Evolutionary conservation across 2,113 vertebrate species (phyloP), one percentile per base, ranked within the genome.

Genomic region (Gadus chalcogrammus): DNA sequence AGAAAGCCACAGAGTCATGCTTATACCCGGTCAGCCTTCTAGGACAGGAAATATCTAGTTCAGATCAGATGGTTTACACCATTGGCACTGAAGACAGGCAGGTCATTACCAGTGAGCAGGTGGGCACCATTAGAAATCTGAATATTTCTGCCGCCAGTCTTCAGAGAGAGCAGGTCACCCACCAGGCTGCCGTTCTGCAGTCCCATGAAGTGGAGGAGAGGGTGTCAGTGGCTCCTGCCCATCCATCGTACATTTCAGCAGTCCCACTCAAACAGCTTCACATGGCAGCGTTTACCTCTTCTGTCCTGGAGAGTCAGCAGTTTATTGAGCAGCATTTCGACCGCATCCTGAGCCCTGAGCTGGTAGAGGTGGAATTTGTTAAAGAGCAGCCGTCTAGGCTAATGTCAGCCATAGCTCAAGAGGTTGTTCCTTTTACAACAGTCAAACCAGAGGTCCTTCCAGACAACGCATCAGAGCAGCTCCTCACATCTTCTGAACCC

Each of bases 301-400:
- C 88, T 11, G 84, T 92, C 64, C 89, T 90, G 72, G 91, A 94
- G 73, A 90, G 69, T 4, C 83, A 73, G 17, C 84, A 87, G 22
- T 87, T 93, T 31, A 83, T 64, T 0, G 92, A 93, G 64, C 90
- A 92, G 68, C 91, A 91, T 66, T 85, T 79, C 3, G 86, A 91
- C n/a, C 68, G 73, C 0, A 89, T 93, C 6, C 73, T 88, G 71
- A 92, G 90, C 48, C 91, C 89, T 2, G 89, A 90, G 65, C 17
- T 88, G 0, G 22, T 83, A 0, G 81, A 90, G 11, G 79, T 88
- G 0, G 18, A 88, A 42, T 28, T 76, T 0, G 61, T 66, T 38
- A 76, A 60, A 75, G 91, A 93, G 61, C 70, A 79, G 5, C 75
- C 61, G 1, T 79, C 83, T 0, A 88, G 76, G 2, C 53, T 88